phyloP scores from a whole-genome alignment of 2,888 invertebrate species.

The Leucozona laternaria region DNA sequence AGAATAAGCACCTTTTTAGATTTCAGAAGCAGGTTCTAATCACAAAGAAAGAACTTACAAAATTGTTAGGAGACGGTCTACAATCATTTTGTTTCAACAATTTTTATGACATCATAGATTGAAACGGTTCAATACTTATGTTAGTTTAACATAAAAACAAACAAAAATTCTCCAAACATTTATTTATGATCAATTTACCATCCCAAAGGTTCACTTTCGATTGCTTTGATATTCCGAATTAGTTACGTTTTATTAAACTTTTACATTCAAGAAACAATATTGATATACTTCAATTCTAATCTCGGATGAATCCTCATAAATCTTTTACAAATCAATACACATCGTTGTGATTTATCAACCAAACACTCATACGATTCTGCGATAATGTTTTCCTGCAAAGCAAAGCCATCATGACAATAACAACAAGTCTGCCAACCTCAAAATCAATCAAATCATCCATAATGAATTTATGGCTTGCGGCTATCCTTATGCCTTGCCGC shows the following conservation, averaged over 20 bases:
- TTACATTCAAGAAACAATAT: conserved; percentile 5
- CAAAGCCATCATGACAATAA: conserved; percentile 6
- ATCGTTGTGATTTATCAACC: conserved; percentile 8
- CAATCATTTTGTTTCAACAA: too few relatives aligned
- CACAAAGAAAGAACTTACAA: too few relatives aligned
- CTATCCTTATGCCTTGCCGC: conserved; percentile 43
- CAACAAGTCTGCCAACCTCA: conserved; percentile 46
- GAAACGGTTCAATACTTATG: too few relatives aligned
- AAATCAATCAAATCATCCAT: conserved; percentile 56
- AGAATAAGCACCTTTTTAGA: too few relatives aligned
- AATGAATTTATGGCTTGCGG: conserved; percentile 58
- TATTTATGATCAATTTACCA: neutral
- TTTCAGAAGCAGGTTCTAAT: too few relatives aligned
- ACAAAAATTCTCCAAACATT: neutral
- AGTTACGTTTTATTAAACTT: conserved; percentile 1
- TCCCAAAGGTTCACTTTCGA: neutral
- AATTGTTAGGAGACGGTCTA: too few relatives aligned
- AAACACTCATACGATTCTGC: neutral
- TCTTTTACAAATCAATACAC: conserved; percentile 42
- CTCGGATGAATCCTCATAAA: conserved; percentile 13
- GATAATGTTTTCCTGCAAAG: conserved; percentile 12
- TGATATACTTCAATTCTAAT: conserved; percentile 12
- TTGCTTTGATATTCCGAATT: neutral
- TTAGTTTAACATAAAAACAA: neutral
- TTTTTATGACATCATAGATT: too few relatives aligned